Evolutionary conservation across 2,888 invertebrate genomes (phyloP), one percentile per base, ranked within the genome.

Genomic region (Chirona hameri): DNA sequence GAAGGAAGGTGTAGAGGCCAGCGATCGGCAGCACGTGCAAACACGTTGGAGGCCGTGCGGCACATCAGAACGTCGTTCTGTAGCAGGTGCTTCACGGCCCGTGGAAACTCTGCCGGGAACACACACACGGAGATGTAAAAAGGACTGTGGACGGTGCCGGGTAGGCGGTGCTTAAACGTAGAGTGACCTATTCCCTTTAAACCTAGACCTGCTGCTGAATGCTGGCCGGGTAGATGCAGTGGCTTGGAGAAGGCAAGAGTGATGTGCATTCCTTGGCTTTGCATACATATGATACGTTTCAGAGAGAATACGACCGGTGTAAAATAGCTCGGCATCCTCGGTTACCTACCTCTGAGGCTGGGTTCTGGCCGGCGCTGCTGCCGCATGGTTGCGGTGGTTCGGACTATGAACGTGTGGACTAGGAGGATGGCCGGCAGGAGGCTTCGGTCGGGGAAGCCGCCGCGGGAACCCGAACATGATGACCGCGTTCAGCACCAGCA

Each of bases 401-500:
- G 52, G 52, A 18, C 52, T 52, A 52, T 52, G 12, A 12, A 18
- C 52, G 18, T 52, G 52, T 15, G 65, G 81, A 81, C 81, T 81
- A 7, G 82, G 29, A 57, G 65, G 82, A 48, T 81, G 52, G 76
- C 69, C n/a, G 57, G 31, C 80, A 83, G 29, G 76, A 18, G n/a
- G 65, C 82, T 76, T 81, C 81, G 27, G 76, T 85, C 84, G 85
- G 83, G 87, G 87, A 81, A 97, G 90, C 87, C 94, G 91, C 85
- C 93, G 92, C 83, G 97, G 97, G 88, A 97, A 97, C 85, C 94
- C 94, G 89, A 96, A 95, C 94, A 98, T 95, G 82, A 95, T 93
- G 82, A 94, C 89, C 0, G 96, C 94, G 83, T 96, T 93, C 83
- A 97, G 86, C 88, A 96, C 91, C 87, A 97, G 92, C 86, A 96